phyloP scores from a whole-genome alignment of 2,888 invertebrate species.

The Eremobia ochroleuca region DNA sequence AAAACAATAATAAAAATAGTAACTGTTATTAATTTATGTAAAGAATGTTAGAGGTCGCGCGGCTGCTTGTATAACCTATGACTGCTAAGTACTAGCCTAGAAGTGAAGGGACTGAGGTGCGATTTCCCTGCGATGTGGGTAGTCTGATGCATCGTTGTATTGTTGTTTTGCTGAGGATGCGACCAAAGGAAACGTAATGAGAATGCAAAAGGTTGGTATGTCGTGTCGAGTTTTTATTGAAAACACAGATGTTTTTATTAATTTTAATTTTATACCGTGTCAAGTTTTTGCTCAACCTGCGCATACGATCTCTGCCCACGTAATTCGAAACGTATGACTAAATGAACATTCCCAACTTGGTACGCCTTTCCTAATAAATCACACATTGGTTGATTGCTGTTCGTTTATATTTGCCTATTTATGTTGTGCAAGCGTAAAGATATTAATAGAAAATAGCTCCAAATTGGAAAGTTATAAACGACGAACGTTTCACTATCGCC shows the following conservation, averaged over 20 bases:
- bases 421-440: constrained; percentile 28
- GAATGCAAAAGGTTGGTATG: constrained; percentile 9
- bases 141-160: constrained; percentile 35
- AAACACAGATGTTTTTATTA: constrained; percentile 20
- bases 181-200: background rate
- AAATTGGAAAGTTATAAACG: constrained; percentile 44
- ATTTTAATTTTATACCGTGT: constrained; percentile 14
- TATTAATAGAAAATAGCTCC: constrained; percentile 23
- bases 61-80: constrained; percentile 57
- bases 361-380: constrained; percentile 50
- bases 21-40: constrained; percentile 66
- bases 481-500: constrained; percentile 7
- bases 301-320: constrained; percentile 38
- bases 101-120: constrained; percentile 64
- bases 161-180: constrained; percentile 34
- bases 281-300: constrained; percentile 28
- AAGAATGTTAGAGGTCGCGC: constrained; percentile 64
- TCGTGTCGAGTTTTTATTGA: constrained; percentile 16
- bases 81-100: constrained; percentile 39
- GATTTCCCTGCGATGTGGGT: constrained; percentile 49
- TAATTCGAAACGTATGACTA: constrained; percentile 45
- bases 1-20: constrained; percentile 44
- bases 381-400: constrained; percentile 27
- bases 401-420: constrained; percentile 17
- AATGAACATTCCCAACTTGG: constrained; percentile 55